Conservation (phyloP, 2,888 invertebrate species). For the Orthosia incerta region DNA sequence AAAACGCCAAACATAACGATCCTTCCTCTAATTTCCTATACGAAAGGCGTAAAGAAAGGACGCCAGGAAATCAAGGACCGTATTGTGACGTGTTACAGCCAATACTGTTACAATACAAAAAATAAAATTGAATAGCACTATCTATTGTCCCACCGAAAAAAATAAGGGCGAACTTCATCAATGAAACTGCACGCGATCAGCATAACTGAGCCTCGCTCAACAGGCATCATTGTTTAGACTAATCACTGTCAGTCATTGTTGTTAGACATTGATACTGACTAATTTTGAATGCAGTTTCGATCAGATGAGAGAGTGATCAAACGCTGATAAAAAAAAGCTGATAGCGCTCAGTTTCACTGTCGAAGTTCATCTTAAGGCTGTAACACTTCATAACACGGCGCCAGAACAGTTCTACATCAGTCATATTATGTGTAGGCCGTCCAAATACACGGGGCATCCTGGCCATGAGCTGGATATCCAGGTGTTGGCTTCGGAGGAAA, state of each 20-base stretch:
- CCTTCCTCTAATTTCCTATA: conserved; percentile 10
- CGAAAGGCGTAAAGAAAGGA: conserved; percentile 13
- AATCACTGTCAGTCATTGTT: no score
- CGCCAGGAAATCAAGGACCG: neutral
- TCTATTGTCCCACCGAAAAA: neutral
- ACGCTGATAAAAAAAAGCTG: neutral
- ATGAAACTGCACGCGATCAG: no score
- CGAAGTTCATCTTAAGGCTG: neutral
- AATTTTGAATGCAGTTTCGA: neutral
- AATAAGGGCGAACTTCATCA: neutral
- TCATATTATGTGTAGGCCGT: conserved; percentile 77
- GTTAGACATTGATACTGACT: neutral
- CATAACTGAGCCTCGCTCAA: neutral
- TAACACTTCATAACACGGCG: neutral
- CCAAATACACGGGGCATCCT: conserved; percentile 91
- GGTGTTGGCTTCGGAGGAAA: conserved; percentile 95
- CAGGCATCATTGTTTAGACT: no score
- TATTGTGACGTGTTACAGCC: neutral
- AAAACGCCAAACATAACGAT: no score
- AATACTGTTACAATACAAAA: neutral
- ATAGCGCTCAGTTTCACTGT: neutral
- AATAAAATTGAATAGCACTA: neutral
- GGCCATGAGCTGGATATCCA: conserved; percentile 94
- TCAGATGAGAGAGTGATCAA: no score
- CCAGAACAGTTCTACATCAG: neutral